Conservation (phyloP, 2,113 vertebrate species). For the Embiotoca jacksoni region DNA sequence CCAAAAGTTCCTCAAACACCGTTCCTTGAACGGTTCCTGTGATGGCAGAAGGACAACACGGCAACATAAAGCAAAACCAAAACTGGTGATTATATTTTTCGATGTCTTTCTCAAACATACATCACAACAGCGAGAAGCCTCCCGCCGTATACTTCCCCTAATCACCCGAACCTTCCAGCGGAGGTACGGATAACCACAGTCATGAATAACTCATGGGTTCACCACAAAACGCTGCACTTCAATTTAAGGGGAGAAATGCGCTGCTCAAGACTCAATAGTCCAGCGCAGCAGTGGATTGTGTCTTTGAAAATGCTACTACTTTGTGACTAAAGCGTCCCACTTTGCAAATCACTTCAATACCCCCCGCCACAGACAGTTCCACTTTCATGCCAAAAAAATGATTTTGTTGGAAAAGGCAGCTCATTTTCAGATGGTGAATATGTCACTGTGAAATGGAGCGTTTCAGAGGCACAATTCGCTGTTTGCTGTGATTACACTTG, state of each 20-base stretch:
- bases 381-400: conserved; percentile 41
- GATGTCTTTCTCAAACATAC: neutral
- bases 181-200: neutral
- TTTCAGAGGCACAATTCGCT: conserved; percentile 26
- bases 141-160: neutral
- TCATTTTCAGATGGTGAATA: conserved; percentile 43
- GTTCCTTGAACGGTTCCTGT: neutral
- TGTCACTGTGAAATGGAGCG: conserved; percentile 45
- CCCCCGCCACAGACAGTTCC: conserved; percentile 23
- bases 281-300: conserved; percentile 15
- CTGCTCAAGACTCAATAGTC: conserved; percentile 18
- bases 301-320: conserved; percentile 46
- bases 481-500: conserved; percentile 56
- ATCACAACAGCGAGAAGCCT: neutral
- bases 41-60: neutral
- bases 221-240: neutral
- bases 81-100: neutral
- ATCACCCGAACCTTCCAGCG: neutral
- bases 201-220: conserved; percentile 17
- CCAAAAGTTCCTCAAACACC: too few species aligned
- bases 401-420: conserved; percentile 37
- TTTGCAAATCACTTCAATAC: conserved; percentile 53
- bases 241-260: conserved; percentile 21
- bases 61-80: neutral
- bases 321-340: conserved; percentile 46